phyloP scores from a whole-genome alignment of 2,113 vertebrate genomes.

The Pseudorectes ferrugineus region DNA sequence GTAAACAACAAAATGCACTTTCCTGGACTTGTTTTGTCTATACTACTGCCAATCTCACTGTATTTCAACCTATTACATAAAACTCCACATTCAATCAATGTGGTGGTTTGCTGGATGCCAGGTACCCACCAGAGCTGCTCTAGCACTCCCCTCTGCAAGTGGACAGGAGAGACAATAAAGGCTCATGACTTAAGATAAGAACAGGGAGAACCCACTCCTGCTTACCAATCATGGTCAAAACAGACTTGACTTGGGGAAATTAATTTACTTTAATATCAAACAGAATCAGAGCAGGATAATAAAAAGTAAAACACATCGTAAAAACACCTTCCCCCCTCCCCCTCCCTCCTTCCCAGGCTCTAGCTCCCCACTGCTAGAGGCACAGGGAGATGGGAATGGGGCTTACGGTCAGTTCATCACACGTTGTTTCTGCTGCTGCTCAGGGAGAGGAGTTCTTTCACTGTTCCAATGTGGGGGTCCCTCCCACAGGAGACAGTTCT shows the following conservation, averaged over 20 bases:
- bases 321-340: background rate
- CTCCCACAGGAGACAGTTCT: no score
- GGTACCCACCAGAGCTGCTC: background rate
- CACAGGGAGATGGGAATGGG: background rate
- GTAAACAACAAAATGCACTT: background rate
- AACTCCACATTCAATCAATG: background rate
- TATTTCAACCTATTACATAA: background rate
- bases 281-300: background rate
- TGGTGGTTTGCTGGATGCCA: background rate
- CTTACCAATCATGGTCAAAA: background rate
- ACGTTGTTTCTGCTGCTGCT: background rate
- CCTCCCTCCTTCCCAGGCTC: background rate
- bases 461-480: background rate
- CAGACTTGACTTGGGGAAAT: background rate
- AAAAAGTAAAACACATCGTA: background rate
- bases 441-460: background rate
- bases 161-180: background rate
- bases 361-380: accelerated
- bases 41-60: background rate
- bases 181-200: background rate
- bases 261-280: background rate
- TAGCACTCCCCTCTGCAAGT: background rate
- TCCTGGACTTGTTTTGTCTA: background rate
- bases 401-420: background rate
- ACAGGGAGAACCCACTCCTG: background rate